These are phyloP conservation scores for Xiphias gladius DNA, from an alignment of 2,113 vertebrate species.

Conservation along the genomic window DNA sequence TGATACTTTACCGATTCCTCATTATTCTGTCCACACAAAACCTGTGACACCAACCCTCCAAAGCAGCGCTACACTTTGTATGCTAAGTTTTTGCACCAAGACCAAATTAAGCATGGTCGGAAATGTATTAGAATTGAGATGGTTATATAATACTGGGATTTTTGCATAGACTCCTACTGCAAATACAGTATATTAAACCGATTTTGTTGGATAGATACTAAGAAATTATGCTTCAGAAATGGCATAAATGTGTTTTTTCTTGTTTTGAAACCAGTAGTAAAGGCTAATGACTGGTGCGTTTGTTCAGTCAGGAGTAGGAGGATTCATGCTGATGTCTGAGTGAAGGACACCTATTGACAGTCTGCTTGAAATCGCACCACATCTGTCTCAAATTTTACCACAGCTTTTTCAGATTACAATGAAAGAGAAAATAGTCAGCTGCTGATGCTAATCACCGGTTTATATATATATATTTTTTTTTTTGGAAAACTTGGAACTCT, in stretches of 20 bases:
- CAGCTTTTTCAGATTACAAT: background rate
- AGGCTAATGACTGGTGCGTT: background rate
- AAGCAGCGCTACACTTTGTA: background rate
- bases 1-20: too few relatives aligned
- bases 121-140: background rate
- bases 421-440: background rate
- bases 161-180: background rate
- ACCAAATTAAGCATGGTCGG: background rate
- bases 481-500: background rate
- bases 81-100: background rate
- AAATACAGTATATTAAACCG: background rate
- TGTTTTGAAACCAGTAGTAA: background rate
- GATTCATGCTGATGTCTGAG: background rate
- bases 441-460: background rate
- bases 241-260: background rate
- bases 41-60: background rate
- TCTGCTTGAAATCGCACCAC: too few relatives aligned
- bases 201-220: background rate
- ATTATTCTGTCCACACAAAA: background rate
- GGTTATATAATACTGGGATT: background rate
- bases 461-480: too few relatives aligned
- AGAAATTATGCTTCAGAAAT: background rate
- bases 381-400: background rate
- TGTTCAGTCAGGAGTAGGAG: too few relatives aligned
- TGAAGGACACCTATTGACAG: background rate